A percentile compares a stretch with the other conserved stretches of the same genome.
phyloP scores from a whole-genome alignment of 2,797 vertebrate species.

The Meriones psammophilus region DNA sequence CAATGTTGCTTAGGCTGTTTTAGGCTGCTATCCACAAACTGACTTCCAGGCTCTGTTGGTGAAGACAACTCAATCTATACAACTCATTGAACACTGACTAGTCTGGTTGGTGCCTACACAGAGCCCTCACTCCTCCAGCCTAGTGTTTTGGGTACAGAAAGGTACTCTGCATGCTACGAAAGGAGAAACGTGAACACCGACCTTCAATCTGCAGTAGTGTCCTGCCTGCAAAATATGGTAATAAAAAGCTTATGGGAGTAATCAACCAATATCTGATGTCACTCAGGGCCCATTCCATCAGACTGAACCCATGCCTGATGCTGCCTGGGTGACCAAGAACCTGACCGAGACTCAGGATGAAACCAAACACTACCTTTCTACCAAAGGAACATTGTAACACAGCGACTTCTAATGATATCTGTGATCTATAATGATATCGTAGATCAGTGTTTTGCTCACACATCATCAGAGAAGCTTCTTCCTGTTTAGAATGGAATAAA shows the following conservation, averaged over 20 bases:
- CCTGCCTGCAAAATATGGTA: background rate
- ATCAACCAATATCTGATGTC: background rate
- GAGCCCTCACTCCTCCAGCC: background rate
- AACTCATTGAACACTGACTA: background rate
- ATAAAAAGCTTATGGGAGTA: background rate
- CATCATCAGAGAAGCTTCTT: background rate
- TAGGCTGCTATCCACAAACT: background rate
- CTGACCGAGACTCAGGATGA: background rate
- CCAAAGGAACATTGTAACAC: background rate
- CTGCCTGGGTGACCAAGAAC: background rate
- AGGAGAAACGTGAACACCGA: background rate
- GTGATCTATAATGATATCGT: background rate
- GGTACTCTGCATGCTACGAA: background rate
- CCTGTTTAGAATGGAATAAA: background rate
- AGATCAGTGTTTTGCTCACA: background rate
- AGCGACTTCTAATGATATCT: background rate
- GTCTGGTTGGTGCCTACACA: background rate
- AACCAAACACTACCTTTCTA: background rate
- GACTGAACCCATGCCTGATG: background rate
- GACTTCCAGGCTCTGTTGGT: background rate
- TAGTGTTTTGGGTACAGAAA: background rate
- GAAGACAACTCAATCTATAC: background rate
- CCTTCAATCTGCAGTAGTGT: background rate
- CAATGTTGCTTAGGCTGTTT: background rate
- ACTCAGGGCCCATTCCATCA: background rate